Base-by-base conservation (phyloP, 1,140 invertebrate species). In the Diplogasteroides magnus region DNA sequence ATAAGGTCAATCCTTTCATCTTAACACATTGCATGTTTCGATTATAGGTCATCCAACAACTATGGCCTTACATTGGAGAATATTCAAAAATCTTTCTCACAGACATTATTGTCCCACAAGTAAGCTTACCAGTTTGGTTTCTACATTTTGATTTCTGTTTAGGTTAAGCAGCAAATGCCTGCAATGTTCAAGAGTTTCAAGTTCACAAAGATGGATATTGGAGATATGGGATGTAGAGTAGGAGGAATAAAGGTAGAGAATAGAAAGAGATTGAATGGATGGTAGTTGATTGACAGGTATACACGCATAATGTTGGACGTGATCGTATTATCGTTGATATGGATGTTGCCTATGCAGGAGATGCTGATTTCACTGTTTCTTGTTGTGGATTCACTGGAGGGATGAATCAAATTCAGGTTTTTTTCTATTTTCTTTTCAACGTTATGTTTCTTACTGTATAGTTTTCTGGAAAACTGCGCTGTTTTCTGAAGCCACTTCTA, bases 91-190 rank as follows among this genome's bases (percentile, higher is more conserved):
- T 57, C 15, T 82, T 82, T 62, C 71, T 82, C 68, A 61, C 67
- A 26, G 80, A 82, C 57, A 75, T 82, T 56, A 82, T 82, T n/a
- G 79, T 82, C 64, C 80, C 80, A 19, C 80, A 82, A 76, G 75
- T 74, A 19, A 72, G 13, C 26, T 31, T 32, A 57, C 0, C 1
- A 29, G 37, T n/a, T 62, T 0, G 27, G 6, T 61, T n/a, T 15
- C 55, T n/a, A n/a, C n/a, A n/a, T 31, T 37, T 3, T 23, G 2
- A 56, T 37, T 31, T 48, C 32, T 27, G 6, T 37, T 31, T 58
- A 66, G 64, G 64, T 79, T 25, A 31, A 71, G 37, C 72, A 72
- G 23, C 81, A 83, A 72, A 80, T 82, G 80, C 80, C 80, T 2
- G 61, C 61, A n/a, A 78, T 78, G 63, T 83, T 82, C 69, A 82